Evolutionary conservation across 2,797 vertebrate species (phyloP).

Genomic region (Selene dorsalis): DNA sequence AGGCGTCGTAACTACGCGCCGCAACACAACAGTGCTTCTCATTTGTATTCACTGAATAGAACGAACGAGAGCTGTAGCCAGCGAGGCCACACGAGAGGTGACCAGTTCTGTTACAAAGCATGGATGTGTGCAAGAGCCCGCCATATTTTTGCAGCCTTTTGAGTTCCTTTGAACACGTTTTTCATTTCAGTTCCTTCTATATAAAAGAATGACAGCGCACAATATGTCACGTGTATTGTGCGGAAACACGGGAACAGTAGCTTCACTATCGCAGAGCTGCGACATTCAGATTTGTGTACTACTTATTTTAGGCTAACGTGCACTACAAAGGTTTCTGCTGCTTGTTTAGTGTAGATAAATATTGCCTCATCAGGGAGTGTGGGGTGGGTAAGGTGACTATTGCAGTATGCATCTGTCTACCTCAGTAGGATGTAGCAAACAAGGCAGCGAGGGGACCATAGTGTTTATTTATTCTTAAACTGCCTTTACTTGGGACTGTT

Average conservation of each 20-base stretch:
- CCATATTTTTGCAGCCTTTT: slow-evolving; percentile 38
- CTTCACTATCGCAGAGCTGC: slow-evolving; percentile 43
- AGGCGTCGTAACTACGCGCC: slow-evolving; percentile 60
- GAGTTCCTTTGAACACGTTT: slow-evolving; percentile 25
- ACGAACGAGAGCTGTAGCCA: slow-evolving; percentile 37
- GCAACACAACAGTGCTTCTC: slow-evolving; percentile 9
- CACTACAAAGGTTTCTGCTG: slow-evolving; percentile 71
- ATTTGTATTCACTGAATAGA: slow-evolving; percentile 28
- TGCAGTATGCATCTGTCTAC: slow-evolving; percentile 75
- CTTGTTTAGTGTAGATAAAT: slow-evolving; percentile 66
- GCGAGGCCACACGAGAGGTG: slow-evolving; percentile 29
- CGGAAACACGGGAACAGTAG: slow-evolving; percentile 26
- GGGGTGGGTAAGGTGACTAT: slow-evolving; percentile 66
- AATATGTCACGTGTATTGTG: slow-evolving; percentile 34
- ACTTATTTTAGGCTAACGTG: slow-evolving; percentile 54
- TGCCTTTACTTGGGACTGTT: slow-evolving; percentile 80
- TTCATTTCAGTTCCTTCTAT: slow-evolving; percentile 9
- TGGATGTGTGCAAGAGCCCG: slow-evolving; percentile 51
- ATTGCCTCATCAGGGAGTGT: slow-evolving; percentile 77
- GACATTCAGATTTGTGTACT: slow-evolving; percentile 42
- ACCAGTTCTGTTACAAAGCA: slow-evolving; percentile 43
- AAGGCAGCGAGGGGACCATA: slow-evolving; percentile 57
- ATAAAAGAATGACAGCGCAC: slow-evolving; percentile 31
- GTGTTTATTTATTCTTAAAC: slow-evolving; percentile 69
- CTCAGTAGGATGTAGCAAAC: slow-evolving; percentile 77